Evolutionary conservation across 1,140 invertebrate species (phyloP).

Genomic region (Leguminivora glycinivorella): DNA sequence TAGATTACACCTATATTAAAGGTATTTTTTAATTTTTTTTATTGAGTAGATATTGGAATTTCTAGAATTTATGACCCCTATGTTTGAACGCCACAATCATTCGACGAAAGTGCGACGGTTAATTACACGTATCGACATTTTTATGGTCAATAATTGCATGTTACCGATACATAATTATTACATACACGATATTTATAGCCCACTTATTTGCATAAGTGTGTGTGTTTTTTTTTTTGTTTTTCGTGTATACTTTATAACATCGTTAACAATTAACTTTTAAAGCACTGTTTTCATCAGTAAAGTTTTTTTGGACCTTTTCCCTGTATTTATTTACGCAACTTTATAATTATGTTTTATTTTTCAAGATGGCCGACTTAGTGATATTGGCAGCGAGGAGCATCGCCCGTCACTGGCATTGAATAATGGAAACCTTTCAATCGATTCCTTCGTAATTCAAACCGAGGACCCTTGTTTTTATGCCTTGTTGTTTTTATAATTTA

Average conservation of each 20-base stretch:
- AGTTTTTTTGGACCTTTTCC: background rate
- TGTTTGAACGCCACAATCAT: background rate
- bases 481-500: slow-evolving; percentile 12
- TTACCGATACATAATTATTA: background rate
- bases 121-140: background rate
- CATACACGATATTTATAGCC: no score
- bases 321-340: slow-evolving; percentile 10
- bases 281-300: background rate
- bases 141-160: background rate
- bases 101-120: background rate
- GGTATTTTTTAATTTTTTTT: background rate
- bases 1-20: no score
- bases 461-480: background rate
- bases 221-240: no score
- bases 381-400: slow-evolving; percentile 11
- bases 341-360: slow-evolving; percentile 18
- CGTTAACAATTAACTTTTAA: background rate
- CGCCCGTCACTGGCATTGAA: slow-evolving; percentile 27
- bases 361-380: slow-evolving; percentile 25
- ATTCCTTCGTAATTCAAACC: slow-evolving; percentile 25
- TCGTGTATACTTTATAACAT: background rate
- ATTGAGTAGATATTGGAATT: background rate
- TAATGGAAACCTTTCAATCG: slow-evolving; percentile 29
- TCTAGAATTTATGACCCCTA: background rate
- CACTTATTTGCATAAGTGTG: no score